Evolutionary conservation across 2,113 vertebrate genomes (phyloP).

Genomic region (Dipodomys merriami): DNA sequence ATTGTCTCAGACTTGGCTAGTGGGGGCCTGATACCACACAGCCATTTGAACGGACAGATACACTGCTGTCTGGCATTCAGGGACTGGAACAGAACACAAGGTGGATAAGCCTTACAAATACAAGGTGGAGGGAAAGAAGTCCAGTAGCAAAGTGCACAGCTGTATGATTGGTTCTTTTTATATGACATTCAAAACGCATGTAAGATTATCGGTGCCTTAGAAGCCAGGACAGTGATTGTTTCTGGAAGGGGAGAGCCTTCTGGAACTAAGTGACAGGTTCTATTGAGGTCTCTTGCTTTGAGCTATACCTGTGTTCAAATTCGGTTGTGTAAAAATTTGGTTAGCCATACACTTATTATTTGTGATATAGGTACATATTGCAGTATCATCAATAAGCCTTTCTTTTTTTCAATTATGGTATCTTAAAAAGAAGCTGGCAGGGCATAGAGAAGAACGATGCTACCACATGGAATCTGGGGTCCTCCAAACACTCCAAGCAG

Average conservation of each 20-base stretch:
- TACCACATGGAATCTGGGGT: not conserved
- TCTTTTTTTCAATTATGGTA: constrained; percentile 1
- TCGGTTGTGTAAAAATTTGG: not conserved
- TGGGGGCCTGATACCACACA: not conserved
- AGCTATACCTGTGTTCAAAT: not conserved
- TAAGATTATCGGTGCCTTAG: not conserved
- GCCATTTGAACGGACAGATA: not conserved
- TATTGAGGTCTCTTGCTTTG: not conserved
- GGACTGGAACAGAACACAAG: not conserved
- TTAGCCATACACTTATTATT: not conserved
- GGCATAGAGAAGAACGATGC: not conserved
- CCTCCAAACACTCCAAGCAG: not conserved
- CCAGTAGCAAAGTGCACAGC: not conserved
- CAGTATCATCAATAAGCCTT: not conserved
- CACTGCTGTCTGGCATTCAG: not conserved
- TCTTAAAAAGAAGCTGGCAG: not conserved
- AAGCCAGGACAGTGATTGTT: not conserved
- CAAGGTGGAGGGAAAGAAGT: not conserved
- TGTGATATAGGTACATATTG: not conserved
- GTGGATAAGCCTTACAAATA: not conserved
- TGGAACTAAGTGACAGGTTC: not conserved
- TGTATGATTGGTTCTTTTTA: not conserved
- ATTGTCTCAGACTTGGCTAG: not conserved
- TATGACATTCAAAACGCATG: not conserved
- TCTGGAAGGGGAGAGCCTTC: not conserved